A percentile compares a stretch with the other conserved stretches of the same genome.
Evolutionary conservation across 2,888 invertebrate species (phyloP).

Genomic region (Xylota sylvarum): DNA sequence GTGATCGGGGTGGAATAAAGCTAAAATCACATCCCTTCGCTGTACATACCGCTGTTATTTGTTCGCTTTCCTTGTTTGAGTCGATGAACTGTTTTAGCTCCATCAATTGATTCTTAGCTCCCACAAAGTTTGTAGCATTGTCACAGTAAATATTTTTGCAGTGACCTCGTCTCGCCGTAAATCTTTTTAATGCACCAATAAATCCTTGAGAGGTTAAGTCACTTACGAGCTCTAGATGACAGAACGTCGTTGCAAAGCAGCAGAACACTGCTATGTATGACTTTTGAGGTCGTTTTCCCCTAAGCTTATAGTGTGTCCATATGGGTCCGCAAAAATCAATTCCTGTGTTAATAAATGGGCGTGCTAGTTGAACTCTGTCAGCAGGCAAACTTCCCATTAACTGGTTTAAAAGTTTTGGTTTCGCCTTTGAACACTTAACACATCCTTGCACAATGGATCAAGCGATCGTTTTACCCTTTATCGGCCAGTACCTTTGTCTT

Average conservation of each 20-base stretch:
- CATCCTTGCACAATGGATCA: constrained; percentile 6
- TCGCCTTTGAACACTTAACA: neutral
- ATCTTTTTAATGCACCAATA: too few species aligned
- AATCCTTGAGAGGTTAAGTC: too few species aligned
- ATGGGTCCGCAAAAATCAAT: constrained; percentile 2
- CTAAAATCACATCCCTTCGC: constrained; percentile 12
- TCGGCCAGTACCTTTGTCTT: constrained; percentile 12
- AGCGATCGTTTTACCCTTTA: constrained; percentile 1
- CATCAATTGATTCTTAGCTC: neutral
- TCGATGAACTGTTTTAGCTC: neutral
- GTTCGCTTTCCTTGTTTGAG: neutral
- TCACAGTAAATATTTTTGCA: constrained; percentile 22
- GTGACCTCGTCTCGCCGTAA: constrained; percentile 15
- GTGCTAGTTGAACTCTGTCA: neutral
- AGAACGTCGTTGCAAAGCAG: too few species aligned
- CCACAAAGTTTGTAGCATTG: neutral
- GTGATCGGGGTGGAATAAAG: constrained; percentile 15
- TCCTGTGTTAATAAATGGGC: constrained; percentile 9
- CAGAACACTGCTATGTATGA: neutral
- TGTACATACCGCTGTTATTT: constrained; percentile 8
- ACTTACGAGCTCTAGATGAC: too few species aligned
- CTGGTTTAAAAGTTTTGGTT: constrained; percentile 11
- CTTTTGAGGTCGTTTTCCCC: neutral
- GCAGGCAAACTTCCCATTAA: constrained; percentile 9
- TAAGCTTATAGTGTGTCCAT: neutral